A percentile compares a stretch with the other conserved stretches of the same genome.
Evolutionary conservation across 2,888 invertebrate genomes (phyloP).

Genomic region (Drosophila glabriapex): DNA sequence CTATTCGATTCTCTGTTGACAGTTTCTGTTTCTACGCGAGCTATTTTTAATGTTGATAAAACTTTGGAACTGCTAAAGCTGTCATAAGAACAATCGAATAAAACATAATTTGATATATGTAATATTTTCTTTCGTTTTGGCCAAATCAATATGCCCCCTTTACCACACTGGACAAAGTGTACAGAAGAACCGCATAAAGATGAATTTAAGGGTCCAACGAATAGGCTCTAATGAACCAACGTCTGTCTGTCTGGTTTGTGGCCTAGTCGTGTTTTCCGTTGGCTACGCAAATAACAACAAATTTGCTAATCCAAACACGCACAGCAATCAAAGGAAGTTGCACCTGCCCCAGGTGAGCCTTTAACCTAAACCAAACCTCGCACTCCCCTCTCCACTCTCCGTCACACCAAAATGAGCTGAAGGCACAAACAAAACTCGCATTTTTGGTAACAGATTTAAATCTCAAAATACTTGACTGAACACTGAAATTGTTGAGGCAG

Average conservation of each 20-base stretch:
- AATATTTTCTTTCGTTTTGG: neutral
- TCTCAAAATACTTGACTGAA: neutral
- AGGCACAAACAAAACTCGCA: neutral
- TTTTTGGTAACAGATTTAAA: conserved; percentile 8
- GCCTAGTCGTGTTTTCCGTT: conserved; percentile 10
- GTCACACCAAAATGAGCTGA: neutral
- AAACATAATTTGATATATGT: neutral
- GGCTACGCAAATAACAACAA: conserved; percentile 36
- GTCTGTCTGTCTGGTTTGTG: conserved; percentile 8
- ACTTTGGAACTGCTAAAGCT: neutral
- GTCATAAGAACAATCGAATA: neutral
- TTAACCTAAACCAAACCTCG: neutral
- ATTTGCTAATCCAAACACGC: conserved; percentile 71
- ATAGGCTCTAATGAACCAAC: conserved; percentile 38
- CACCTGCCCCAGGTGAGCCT: conserved; percentile 57
- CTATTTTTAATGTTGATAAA: neutral
- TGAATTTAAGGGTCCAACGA: neutral
- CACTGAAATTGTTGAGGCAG: conserved; percentile 31
- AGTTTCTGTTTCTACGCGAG: neutral
- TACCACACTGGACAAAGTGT: neutral
- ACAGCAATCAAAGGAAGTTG: conserved; percentile 48
- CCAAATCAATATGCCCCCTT: no score
- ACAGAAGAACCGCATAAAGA: neutral
- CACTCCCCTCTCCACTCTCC: neutral
- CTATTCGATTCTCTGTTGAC: neutral